phyloP scores from a whole-genome alignment of 2,797 vertebrate genomes.

The Columba guinea region DNA sequence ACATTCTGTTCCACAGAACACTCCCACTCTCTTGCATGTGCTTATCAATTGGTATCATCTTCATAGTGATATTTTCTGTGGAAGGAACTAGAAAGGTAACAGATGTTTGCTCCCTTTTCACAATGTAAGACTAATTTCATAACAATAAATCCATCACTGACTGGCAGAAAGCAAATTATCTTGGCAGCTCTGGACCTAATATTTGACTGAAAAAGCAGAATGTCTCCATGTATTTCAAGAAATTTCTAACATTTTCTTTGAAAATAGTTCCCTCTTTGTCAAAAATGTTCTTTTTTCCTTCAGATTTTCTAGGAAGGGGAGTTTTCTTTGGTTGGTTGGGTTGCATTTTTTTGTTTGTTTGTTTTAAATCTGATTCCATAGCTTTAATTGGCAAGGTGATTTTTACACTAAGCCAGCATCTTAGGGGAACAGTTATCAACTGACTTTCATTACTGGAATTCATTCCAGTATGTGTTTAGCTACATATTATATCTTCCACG shows the following conservation, averaged over 20 bases:
- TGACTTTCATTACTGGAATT: neutral
- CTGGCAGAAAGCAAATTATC: neutral
- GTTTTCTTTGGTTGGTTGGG: neutral
- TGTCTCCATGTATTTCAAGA: neutral
- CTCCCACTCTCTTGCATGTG: neutral
- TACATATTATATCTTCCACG: neutral
- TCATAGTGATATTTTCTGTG: conserved; percentile 29
- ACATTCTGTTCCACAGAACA: conserved; percentile 20
- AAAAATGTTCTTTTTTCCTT: neutral
- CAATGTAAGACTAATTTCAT: neutral
- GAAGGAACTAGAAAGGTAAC: neutral
- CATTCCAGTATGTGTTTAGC: neutral
- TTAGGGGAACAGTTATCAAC: neutral
- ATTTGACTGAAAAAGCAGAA: neutral
- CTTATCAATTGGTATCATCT: conserved; percentile 7
- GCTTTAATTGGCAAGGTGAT: neutral
- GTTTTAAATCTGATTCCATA: neutral
- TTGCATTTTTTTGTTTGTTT: neutral
- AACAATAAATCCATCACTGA: neutral
- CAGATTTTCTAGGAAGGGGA: neutral
- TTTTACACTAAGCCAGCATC: neutral
- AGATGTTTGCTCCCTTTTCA: conserved; percentile 24
- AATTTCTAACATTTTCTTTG: neutral
- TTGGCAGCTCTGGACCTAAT: neutral
- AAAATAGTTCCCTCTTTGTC: neutral